Evolutionary conservation across 2,888 invertebrate genomes (phyloP), one percentile per base, ranked within the genome.

Genomic region (Drosophila subsilvestris): DNA sequence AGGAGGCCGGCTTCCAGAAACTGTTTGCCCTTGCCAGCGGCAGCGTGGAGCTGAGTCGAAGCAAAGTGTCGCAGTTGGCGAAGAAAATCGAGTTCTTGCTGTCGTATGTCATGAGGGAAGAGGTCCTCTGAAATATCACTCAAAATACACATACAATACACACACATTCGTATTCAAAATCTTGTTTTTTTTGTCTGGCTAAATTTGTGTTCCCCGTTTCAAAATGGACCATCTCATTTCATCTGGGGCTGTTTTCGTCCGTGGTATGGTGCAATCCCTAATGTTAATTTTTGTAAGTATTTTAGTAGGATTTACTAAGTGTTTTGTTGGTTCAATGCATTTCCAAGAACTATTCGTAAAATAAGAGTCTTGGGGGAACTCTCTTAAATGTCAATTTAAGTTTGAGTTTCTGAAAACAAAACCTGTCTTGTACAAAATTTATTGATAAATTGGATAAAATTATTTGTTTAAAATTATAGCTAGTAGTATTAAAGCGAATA

Each of bases 41-140:
- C 14, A 90, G 93, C 50, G 93, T 93, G 53, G 88, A 91, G n/a
- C 87, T 95, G 75, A 93, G 94, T 66, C 90, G 93, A 54, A 93
- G 92, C 50, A 94, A 93, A 90, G 83, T 95, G 8, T 93, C 93
- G 75, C 93, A 93, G 63, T 92, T 93, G 75, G 87, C 94, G 0
- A 96, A 95, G 86, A 96, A 96, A 92, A 86, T 96, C 1, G 95
- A 96, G 88, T 96, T 94, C 92, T 95, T 95, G 91, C 91, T 96
- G 68, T 94, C 95, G 0, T 96, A 88, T 70, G 88, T 82, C 8
- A 22, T 48, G 9, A 65, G 75, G 32, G 83, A 83, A 9, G 54
- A 81, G 18, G 29, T 42, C 18, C 56, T 56, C 14, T 81, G 73
- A 85, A 22, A 57, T 66, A 32, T 12, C 20, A 44, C 66, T 56